These are phyloP conservation scores for Dallia pectoralis DNA, from an alignment of 2,797 vertebrate genomes.

Conservation along the genomic window DNA sequence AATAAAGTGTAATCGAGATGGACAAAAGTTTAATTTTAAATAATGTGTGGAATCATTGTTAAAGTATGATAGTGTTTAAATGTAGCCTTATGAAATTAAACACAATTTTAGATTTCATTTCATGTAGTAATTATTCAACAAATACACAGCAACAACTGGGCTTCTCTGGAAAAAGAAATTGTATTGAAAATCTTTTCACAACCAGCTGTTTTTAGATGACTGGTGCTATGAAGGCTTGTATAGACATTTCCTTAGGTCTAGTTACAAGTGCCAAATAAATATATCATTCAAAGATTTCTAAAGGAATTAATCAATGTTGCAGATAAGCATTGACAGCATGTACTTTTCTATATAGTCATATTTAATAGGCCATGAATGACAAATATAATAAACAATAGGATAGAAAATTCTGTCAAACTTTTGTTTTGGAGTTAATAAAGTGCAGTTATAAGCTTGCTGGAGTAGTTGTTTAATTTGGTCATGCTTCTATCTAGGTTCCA, in stretches of 20 bases:
- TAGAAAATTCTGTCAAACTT: conserved; percentile 16
- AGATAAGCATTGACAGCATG: conserved; percentile 14
- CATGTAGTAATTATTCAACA: conserved; percentile 4
- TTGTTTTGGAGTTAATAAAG: conserved; percentile 38
- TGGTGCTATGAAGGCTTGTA: conserved; percentile 67
- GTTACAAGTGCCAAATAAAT: conserved; percentile 76
- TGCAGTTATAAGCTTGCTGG: conserved; percentile 33
- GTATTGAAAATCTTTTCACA: too few species aligned
- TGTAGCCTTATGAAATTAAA: not conserved
- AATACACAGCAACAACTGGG: not conserved
- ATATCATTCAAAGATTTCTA: too few species aligned
- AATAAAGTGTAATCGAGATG: not conserved
- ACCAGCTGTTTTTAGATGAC: conserved; percentile 47
- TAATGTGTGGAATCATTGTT: not conserved
- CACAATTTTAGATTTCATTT: not conserved
- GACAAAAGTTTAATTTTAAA: conserved; percentile 15
- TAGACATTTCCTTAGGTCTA: conserved; percentile 49
- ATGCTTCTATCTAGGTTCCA: not conserved
- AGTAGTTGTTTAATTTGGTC: not conserved
- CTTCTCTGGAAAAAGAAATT: too few species aligned
- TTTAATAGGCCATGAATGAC: conserved; percentile 40
- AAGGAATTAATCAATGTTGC: too few species aligned
- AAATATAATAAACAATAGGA: conserved; percentile 45
- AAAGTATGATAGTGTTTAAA: not conserved
- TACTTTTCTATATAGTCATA: conserved; percentile 33